Conservation (phyloP, 2,888 invertebrate genomes). For the Zygogramma bicolorata region DNA sequence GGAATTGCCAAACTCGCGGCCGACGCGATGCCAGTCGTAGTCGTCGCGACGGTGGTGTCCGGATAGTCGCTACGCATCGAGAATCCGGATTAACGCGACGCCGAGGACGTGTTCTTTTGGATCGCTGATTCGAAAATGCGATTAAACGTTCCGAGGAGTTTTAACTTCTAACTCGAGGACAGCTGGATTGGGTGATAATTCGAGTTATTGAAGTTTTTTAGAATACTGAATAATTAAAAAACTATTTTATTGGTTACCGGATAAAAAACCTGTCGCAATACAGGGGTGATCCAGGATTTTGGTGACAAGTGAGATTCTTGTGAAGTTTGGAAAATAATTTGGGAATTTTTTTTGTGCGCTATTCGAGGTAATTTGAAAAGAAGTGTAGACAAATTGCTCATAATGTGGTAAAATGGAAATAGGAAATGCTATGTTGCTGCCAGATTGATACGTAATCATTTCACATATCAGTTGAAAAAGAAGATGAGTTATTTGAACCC, state of each 20-base stretch:
- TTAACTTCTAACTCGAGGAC: neutral
- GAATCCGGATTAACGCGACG: conserved; percentile 8
- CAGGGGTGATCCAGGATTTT: neutral
- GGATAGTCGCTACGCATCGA: conserved; percentile 15
- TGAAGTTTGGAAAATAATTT: neutral
- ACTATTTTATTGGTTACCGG: neutral
- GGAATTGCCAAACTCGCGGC: conserved; percentile 46
- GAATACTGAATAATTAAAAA: neutral
- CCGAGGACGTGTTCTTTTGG: neutral
- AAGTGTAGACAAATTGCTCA: too few relatives aligned
- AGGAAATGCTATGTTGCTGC: too few relatives aligned
- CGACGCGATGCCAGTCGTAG: conserved; percentile 44
- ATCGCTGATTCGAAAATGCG: neutral
- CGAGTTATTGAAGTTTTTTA: neutral
- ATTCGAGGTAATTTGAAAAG: neutral
- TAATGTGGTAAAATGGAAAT: too few relatives aligned
- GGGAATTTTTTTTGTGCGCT: neutral
- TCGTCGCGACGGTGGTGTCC: conserved; percentile 45
- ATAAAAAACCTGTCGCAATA: neutral
- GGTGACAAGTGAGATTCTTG: neutral
- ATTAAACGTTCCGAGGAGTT: neutral
- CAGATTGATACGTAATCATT: too few relatives aligned
- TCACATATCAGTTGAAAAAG: too few relatives aligned
- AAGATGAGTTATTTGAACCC: too few relatives aligned
- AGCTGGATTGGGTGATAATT: too few relatives aligned